Percentiles rank a stretch among this genome's conserved stretches.
phyloP scores from a whole-genome alignment of 2,113 vertebrate species.

The Chaetodon trifascialis region DNA sequence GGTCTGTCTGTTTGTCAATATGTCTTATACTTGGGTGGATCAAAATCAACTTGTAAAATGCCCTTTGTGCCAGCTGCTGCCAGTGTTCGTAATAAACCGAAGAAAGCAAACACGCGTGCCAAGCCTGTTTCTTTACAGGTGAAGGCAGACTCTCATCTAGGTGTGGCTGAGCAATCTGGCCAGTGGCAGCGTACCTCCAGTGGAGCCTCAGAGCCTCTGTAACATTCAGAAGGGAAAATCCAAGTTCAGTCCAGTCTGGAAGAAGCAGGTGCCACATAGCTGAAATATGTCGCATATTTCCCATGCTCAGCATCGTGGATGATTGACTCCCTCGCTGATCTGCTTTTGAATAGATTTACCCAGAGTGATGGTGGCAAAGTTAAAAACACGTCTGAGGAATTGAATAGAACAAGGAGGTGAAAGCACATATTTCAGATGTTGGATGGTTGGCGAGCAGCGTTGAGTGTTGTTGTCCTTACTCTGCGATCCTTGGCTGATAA shows the following conservation, averaged over 20 bases:
- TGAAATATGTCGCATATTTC: constrained; percentile 64
- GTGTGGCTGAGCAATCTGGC: not conserved
- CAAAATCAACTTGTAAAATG: not conserved
- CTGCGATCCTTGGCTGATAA: not conserved
- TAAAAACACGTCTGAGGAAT: not conserved
- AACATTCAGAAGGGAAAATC: not conserved
- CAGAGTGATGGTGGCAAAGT: not conserved
- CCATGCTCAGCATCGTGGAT: constrained; percentile 52
- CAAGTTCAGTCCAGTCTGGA: constrained; percentile 13
- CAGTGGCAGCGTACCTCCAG: not conserved
- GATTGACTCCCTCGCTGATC: constrained; percentile 40
- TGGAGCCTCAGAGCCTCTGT: not conserved
- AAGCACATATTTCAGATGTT: not conserved
- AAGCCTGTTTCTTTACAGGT: too few relatives aligned
- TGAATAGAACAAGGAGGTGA: fast-evolving
- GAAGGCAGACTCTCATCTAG: not conserved
- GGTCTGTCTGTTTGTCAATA: too few relatives aligned
- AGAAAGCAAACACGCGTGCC: not conserved
- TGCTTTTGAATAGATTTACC: constrained; percentile 26
- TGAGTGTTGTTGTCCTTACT: not conserved
- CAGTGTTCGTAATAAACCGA: not conserved
- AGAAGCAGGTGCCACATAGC: constrained; percentile 30
- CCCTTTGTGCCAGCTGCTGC: too few relatives aligned
- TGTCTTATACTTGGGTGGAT: not conserved
- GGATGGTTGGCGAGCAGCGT: not conserved